These are phyloP conservation scores for Eilema griseolum DNA, from an alignment of 2,888 invertebrate genomes.

Conservation along the genomic window DNA sequence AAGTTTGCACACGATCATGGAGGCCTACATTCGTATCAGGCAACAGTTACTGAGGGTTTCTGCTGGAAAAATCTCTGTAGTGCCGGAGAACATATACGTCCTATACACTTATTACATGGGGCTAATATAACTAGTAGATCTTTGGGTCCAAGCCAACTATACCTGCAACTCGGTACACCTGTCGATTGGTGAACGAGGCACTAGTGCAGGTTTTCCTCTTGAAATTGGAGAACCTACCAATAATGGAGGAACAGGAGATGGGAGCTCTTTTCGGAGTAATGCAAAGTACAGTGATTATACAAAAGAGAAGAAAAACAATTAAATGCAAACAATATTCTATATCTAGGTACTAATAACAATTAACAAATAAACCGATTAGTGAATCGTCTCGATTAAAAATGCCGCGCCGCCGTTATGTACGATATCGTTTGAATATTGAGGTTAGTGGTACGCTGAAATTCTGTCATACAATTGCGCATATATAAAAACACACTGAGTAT, in stretches of 20 bases:
- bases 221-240: not conserved
- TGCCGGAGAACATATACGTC: no score
- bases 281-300: not conserved
- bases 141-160: not conserved
- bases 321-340: not conserved
- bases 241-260: not conserved
- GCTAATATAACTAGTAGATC: not conserved
- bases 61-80: not conserved
- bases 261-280: not conserved
- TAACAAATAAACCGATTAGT: not conserved
- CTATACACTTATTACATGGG: no score
- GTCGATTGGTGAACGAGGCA: no score
- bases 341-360: conserved; percentile 25
- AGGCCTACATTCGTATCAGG: not conserved
- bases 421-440: conserved; percentile 16
- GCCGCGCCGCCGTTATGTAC: not conserved
- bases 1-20: not conserved
- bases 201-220: no score
- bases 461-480: not conserved
- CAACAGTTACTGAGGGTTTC: not conserved
- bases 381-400: conserved; percentile 4
- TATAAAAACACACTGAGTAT: conserved; percentile 3
- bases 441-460: not conserved
- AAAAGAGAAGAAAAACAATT: not conserved
- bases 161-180: not conserved